These are phyloP conservation scores for Phasianus colchicus DNA, from an alignment of 2,113 vertebrate species.

Conservation along the genomic window DNA sequence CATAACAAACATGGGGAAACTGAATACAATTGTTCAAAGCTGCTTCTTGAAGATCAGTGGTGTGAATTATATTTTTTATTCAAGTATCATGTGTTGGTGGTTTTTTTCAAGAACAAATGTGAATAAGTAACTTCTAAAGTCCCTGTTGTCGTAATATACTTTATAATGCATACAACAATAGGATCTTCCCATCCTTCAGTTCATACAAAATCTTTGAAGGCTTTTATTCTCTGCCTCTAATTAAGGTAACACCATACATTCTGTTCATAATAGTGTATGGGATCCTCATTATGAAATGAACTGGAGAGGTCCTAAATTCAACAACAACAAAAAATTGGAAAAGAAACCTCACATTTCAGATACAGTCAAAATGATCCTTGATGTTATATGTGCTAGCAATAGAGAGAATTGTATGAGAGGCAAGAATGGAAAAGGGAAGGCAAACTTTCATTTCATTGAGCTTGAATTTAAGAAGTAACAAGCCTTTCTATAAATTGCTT, in stretches of 20 bases:
- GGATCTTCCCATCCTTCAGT: background rate
- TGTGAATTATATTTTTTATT: background rate
- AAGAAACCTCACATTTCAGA: background rate
- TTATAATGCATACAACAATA: background rate
- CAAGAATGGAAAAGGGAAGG: background rate
- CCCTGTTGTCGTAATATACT: background rate
- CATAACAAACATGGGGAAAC: background rate
- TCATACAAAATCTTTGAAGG: background rate
- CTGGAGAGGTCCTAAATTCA: background rate
- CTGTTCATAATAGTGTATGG: background rate
- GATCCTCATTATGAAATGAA: background rate
- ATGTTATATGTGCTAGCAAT: background rate
- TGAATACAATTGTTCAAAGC: background rate
- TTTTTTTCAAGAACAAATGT: background rate
- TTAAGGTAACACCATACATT: background rate
- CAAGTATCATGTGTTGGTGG: background rate
- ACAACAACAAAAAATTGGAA: background rate
- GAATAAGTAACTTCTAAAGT: background rate
- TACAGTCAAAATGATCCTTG: background rate
- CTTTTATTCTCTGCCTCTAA: background rate
- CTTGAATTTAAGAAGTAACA: background rate
- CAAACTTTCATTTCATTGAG: background rate
- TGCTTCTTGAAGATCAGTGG: background rate
- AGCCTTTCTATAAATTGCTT: background rate
- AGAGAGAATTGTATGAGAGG: background rate